Percentiles rank a stretch among this genome's conserved stretches.
These are phyloP conservation scores for Drosophila cardini DNA, from an alignment of 1,140 invertebrate species.

Conservation along the genomic window DNA sequence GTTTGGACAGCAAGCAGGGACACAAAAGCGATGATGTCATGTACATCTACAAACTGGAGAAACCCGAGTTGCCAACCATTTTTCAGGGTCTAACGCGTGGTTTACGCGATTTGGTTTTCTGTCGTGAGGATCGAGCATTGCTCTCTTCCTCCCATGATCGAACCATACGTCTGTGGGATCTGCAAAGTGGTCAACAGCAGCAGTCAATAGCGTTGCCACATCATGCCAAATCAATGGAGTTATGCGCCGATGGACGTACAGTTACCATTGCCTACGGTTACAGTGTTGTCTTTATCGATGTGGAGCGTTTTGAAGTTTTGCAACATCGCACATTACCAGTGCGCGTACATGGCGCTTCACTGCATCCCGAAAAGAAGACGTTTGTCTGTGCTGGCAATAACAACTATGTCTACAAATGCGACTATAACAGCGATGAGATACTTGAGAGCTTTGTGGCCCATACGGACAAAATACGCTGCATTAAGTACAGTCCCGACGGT, in stretches of 20 bases:
- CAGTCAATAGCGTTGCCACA: slow-evolving; percentile 92
- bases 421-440: slow-evolving; percentile 90
- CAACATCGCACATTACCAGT: slow-evolving; percentile 92
- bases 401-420: slow-evolving; percentile 98
- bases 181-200: slow-evolving; percentile 89
- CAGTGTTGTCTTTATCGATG: slow-evolving; percentile 91
- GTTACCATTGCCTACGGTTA: slow-evolving; percentile 93
- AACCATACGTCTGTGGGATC: slow-evolving; percentile 93
- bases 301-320: slow-evolving; percentile 90
- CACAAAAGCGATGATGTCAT: slow-evolving; percentile 91
- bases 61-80: slow-evolving; percentile 87
- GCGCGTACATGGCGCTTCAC: slow-evolving; percentile 94
- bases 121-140: slow-evolving; percentile 91
- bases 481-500: slow-evolving; percentile 96
- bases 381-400: slow-evolving; percentile 98
- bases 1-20: slow-evolving; percentile 16
- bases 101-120: slow-evolving; percentile 86
- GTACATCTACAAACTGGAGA: slow-evolving; percentile 93
- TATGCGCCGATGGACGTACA: slow-evolving; percentile 92
- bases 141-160: slow-evolving; percentile 96
- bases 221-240: slow-evolving; percentile 94
- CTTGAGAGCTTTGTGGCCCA: slow-evolving; percentile 97
- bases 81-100: slow-evolving; percentile 24
- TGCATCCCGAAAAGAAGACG: slow-evolving; percentile 93
- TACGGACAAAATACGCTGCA: slow-evolving; percentile 96